Conservation (phyloP, 2,888 invertebrate species). For the Aspidapion aeneum region DNA sequence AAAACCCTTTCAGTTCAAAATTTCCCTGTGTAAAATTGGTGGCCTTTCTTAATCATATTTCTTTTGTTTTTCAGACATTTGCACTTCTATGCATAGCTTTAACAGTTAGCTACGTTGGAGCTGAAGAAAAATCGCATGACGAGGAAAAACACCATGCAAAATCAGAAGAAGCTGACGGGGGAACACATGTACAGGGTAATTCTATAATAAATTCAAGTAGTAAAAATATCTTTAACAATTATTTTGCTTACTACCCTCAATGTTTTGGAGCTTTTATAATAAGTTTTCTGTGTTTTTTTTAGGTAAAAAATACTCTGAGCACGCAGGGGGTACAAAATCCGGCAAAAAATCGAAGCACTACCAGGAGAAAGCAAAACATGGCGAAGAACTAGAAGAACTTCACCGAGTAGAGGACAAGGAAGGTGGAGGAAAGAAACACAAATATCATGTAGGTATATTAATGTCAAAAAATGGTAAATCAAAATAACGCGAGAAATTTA, state of each 20-base stretch:
- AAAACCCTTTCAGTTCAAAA: neutral
- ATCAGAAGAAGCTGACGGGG: neutral
- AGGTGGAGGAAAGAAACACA: slow-evolving; percentile 41
- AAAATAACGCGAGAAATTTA: no score
- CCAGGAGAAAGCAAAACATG: slow-evolving; percentile 38
- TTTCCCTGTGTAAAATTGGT: neutral
- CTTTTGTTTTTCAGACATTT: neutral
- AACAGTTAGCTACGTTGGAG: neutral
- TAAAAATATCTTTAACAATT: no score
- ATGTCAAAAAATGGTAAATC: no score
- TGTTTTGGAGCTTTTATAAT: no score
- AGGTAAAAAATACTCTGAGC: slow-evolving; percentile 22
- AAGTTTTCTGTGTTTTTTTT: slow-evolving; percentile 6
- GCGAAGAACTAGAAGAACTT: slow-evolving; percentile 33
- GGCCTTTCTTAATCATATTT: no score
- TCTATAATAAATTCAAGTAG: neutral
- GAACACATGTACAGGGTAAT: neutral
- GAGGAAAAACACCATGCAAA: neutral
- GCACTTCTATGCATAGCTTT: neutral
- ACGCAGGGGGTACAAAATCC: slow-evolving; percentile 30
- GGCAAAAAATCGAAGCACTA: slow-evolving; percentile 39
- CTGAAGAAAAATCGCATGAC: neutral
- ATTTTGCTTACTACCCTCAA: no score
- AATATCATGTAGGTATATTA: no score
- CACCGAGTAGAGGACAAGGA: slow-evolving; percentile 40